Evolutionary conservation across 2,888 invertebrate genomes (phyloP).

Genomic region (Onthophagus sagittarius): DNA sequence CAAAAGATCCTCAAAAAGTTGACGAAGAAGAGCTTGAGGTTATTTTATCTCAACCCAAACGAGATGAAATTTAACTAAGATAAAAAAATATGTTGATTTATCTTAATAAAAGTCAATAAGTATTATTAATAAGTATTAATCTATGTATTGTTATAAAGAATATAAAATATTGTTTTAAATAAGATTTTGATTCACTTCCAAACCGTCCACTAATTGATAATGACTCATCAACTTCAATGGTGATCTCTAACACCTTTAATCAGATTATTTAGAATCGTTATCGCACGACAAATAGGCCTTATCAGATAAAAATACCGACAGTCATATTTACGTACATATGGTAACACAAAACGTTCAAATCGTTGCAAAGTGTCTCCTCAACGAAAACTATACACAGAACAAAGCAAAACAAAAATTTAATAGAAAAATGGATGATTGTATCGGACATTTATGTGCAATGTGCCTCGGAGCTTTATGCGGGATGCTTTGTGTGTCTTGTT

Average conservation of each 20-base stretch:
- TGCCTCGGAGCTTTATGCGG: background rate
- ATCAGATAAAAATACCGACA: background rate
- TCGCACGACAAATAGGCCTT: background rate
- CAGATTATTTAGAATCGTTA: background rate
- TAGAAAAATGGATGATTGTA: background rate
- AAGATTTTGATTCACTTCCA: no score
- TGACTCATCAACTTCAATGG: background rate
- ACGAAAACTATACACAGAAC: background rate
- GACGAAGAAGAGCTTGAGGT: no score
- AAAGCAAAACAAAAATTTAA: background rate
- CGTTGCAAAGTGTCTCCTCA: background rate
- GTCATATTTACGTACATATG: background rate
- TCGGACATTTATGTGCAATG: background rate
- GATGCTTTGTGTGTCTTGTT: background rate
- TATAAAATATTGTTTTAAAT: no score
- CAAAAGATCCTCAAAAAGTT: no score
- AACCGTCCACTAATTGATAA: no score
- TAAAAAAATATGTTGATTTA: no score
- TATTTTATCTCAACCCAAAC: no score
- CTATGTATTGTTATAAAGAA: no score
- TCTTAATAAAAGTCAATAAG: no score
- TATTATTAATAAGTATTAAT: no score
- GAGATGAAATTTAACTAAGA: no score
- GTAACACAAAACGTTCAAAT: background rate
- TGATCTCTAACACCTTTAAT: background rate